Percentiles rank a stretch among this genome's conserved stretches.
These are phyloP conservation scores for Agrochola macilenta DNA, from an alignment of 2,888 invertebrate species.

Conservation along the genomic window DNA sequence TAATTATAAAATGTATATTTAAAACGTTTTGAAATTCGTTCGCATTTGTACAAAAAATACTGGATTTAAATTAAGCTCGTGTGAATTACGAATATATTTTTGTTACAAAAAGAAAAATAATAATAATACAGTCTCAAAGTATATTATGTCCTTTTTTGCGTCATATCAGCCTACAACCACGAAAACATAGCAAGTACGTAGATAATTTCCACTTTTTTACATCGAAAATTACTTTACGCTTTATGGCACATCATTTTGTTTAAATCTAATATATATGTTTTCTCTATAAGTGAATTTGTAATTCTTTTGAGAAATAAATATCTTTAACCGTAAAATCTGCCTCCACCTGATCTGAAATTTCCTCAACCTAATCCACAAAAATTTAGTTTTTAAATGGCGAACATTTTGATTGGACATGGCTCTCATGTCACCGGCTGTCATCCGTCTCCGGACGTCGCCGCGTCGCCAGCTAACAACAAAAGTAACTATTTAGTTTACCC, in stretches of 20 bases:
- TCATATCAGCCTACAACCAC: too few relatives aligned
- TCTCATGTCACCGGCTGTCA: constrained; percentile 78
- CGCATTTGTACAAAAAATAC: constrained; percentile 23
- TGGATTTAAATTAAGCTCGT: constrained; percentile 26
- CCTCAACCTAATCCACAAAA: constrained; percentile 1
- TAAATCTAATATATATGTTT: too few relatives aligned
- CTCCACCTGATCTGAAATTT: background rate
- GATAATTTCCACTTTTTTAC: constrained; percentile 2
- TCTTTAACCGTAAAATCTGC: too few relatives aligned
- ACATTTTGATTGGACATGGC: constrained; percentile 77
- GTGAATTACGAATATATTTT: constrained; percentile 3
- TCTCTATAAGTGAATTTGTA: too few relatives aligned
- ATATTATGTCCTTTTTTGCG: background rate
- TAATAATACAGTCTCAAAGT: too few relatives aligned
- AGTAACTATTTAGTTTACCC: constrained; percentile 41
- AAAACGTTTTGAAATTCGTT: constrained; percentile 44
- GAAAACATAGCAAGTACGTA: background rate
- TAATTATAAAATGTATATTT: constrained; percentile 72
- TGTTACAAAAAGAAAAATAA: background rate
- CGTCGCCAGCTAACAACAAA: constrained; percentile 13
- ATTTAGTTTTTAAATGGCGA: constrained; percentile 45
- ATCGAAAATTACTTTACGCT: too few relatives aligned
- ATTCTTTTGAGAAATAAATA: too few relatives aligned
- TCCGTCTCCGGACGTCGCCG: constrained; percentile 72
- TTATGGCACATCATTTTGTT: too few relatives aligned